Evolutionary conservation across 2,797 vertebrate genomes (phyloP).

Genomic region (Mycteria americana): DNA sequence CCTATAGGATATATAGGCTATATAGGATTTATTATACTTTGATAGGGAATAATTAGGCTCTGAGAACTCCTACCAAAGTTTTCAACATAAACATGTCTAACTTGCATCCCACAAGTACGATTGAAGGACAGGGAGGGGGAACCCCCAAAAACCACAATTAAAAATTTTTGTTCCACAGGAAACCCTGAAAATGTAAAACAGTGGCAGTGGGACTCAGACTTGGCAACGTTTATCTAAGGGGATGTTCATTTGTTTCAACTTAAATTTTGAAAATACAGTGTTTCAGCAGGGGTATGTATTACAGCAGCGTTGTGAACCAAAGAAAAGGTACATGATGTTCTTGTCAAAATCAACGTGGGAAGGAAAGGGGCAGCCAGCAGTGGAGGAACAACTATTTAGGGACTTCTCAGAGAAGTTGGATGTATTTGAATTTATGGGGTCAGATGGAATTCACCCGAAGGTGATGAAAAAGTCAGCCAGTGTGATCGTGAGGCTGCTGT

Average conservation of each 20-base stretch:
- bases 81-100: slow-evolving; percentile 9
- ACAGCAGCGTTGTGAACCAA: neutral
- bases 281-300: neutral
- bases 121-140: neutral
- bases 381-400: neutral
- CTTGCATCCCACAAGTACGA: neutral
- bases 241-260: neutral
- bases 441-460: neutral
- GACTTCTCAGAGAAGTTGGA: neutral
- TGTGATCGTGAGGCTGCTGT: neutral
- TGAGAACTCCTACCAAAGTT: neutral
- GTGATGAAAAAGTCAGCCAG: neutral
- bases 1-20: neutral
- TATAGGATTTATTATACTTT: neutral
- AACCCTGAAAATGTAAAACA: neutral
- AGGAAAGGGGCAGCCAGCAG: neutral
- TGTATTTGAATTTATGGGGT: neutral
- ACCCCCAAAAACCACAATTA: neutral
- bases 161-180: neutral
- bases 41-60: neutral
- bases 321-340: neutral
- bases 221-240: neutral
- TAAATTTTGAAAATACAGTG: neutral
- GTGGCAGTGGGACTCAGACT: neutral
- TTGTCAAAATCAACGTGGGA: neutral